Evolutionary conservation across 2,797 vertebrate genomes (phyloP).

Genomic region (Saxicola maurus): DNA sequence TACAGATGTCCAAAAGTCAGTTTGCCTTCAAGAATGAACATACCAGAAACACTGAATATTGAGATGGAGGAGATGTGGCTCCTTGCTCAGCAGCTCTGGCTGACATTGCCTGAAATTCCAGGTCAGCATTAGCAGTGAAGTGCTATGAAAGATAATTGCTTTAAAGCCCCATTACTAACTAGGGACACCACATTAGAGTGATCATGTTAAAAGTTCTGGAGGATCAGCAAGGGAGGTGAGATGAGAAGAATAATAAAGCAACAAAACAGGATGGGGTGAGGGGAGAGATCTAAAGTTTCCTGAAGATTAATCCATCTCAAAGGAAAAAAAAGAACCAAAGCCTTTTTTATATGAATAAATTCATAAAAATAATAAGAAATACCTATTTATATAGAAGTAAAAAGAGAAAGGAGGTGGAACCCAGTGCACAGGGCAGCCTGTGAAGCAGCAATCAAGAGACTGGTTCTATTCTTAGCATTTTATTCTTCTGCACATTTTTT

Average conservation of each 20-base stretch:
- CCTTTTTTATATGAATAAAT: not conserved
- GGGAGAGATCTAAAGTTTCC: not conserved
- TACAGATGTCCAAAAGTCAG: not conserved
- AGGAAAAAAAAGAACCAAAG: not conserved
- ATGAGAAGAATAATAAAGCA: not conserved
- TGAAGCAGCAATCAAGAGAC: not conserved
- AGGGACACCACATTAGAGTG: not conserved
- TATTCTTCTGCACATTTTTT: not conserved
- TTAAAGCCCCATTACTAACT: not conserved
- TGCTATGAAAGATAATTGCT: not conserved
- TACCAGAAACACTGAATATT: not conserved
- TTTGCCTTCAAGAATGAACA: not conserved
- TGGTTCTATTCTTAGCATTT: not conserved
- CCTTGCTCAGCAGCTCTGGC: not conserved
- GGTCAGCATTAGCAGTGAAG: not conserved
- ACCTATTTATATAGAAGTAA: not conserved
- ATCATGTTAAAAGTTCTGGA: not conserved
- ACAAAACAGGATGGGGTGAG: not conserved
- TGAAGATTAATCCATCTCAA: not conserved
- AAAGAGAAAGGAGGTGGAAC: not conserved
- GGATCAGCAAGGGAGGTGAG: not conserved
- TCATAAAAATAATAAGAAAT: not conserved
- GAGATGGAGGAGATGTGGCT: not conserved
- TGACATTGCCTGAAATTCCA: slow-evolving; percentile 14
- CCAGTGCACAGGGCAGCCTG: not conserved